Evolutionary conservation across 23 tunicate species (phyloP), one percentile per base, ranked within the genome.

Genomic region (Styela plicata): DNA sequence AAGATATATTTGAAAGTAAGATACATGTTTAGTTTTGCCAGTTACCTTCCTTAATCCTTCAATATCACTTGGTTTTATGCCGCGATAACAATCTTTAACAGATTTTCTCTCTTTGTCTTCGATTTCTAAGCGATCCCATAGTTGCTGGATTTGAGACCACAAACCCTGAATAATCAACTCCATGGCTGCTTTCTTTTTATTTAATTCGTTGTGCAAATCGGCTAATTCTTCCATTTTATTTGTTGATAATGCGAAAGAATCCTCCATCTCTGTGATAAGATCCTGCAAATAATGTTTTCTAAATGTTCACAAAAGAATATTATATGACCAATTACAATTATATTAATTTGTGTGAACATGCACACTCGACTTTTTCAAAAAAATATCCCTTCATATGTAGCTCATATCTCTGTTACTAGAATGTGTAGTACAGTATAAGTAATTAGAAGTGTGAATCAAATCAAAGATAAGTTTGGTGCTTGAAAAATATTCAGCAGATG

Each of bases 121-220:
- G 2, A 69, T 80, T 24, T 92, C 97, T 5, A 92, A 66, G 21
- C 97, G 71, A 5, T 92, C 82, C 97, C 97, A 92, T 25, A 92
- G 52, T 2, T 31, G 27, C 27, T 68, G 65, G 26, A 92, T 88
- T 33, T 80, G 65, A 21, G 86, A 71, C 96, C 96, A 90, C 80
- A 90, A 82, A 1, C 86, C 75, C 2, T 85, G 83, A 36, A 76
- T 35, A 16, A 84, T 23, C 30, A 74, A 24, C 74, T 84, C 78
- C 25, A 84, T 83, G 33, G 87, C 87, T 2, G 36, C 23, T 36
- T 84, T 87, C 28, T 67, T 83, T 44, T 69, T 74, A 22, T 82
- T 73, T 20, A 92, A 83, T 16, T 80, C 89, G 18, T 52, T 64
- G 44, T 81, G 61, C 27, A 92, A 83, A 33, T 80, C 64, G 21